Base-by-base conservation (phyloP, 2,888 invertebrate species). In the Lasioglossum villosulum region DNA sequence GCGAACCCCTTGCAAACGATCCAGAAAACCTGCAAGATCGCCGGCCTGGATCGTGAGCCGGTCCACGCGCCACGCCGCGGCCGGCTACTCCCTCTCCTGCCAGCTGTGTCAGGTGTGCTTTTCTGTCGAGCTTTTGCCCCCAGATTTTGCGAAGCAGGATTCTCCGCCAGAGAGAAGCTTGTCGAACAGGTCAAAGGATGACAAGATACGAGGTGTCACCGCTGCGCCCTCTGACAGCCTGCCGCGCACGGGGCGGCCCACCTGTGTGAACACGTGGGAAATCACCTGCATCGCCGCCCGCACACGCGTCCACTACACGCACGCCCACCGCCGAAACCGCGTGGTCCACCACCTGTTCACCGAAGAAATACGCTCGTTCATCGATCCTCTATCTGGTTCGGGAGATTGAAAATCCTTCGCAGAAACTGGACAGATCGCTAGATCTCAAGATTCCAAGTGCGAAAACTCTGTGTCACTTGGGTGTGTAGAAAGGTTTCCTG, bases 211-310 rank as follows among this genome's bases (percentile, higher is more conserved):
- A 52, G 75, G 73, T 83, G 63, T 80, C 87, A 82, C 82, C 87
- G 89, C 82, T 86, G 90, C 88, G 92, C 88, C 87, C 87, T 86
- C 89, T 89, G 88, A 93, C 89, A 86, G 86, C 72, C 68, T 72
- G 83, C 70, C 82, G 88, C 86, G 87, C 84, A 89, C 81, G 87
- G 89, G 83, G 85, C 88, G 88, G 86, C 88, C 85, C 89, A 79
- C 78, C 84, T 52, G 78, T 88, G 74, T 86, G 83, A 90, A 83
- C 93, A 91, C 90, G 92, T 90, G 91, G 89, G 82, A 90, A 90
- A 86, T 83, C 75, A 75, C 75, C 71, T 52, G 52, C 52, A 70
- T 74, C 72, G 30, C 68, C 78, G 27, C 37, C 75, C 63, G 66
- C 37, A 68, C 68, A 68, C 68, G 68, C 68, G 27, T 63, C 39